Percentiles rank a stretch among this genome's conserved stretches.
These are phyloP conservation scores for Malurus elegans DNA, from an alignment of 2,113 vertebrate species.

Conservation along the genomic window DNA sequence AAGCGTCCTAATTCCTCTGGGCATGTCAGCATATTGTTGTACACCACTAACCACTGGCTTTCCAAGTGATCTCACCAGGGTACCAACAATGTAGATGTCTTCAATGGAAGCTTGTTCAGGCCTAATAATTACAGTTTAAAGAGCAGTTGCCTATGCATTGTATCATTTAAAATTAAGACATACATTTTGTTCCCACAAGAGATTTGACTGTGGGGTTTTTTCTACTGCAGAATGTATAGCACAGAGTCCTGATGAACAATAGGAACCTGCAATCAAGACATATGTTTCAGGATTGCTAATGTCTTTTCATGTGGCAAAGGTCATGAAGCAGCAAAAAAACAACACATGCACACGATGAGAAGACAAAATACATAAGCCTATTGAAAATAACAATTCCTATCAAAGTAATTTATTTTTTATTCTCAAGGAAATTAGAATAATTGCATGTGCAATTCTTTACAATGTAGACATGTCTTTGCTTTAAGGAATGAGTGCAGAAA, in stretches of 20 bases:
- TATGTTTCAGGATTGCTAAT: not conserved
- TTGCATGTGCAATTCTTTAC: not conserved
- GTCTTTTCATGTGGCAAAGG: not conserved
- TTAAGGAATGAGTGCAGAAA: not conserved
- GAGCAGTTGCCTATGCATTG: constrained; percentile 14
- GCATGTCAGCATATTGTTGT: constrained; percentile 42
- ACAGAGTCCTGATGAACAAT: not conserved
- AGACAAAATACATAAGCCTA: not conserved
- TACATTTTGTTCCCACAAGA: constrained; percentile 22
- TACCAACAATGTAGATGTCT: constrained; percentile 25
- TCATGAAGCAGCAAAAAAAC: not conserved
- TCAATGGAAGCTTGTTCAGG: constrained; percentile 47
- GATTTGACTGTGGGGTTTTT: not conserved
- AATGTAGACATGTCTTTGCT: not conserved
- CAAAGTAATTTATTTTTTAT: not conserved
- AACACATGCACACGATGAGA: not conserved
- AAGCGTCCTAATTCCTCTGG: constrained; percentile 42
- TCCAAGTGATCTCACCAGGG: constrained; percentile 57
- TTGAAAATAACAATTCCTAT: not conserved
- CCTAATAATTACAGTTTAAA: constrained; percentile 54
- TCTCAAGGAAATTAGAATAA: not conserved
- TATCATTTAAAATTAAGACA: constrained; percentile 34
- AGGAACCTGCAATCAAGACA: not conserved
- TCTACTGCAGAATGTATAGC: not conserved
- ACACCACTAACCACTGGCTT: constrained; percentile 7